Evolutionary conservation across 2,113 vertebrate genomes (phyloP), one percentile per base, ranked within the genome.

Genomic region (Python bivittatus): DNA sequence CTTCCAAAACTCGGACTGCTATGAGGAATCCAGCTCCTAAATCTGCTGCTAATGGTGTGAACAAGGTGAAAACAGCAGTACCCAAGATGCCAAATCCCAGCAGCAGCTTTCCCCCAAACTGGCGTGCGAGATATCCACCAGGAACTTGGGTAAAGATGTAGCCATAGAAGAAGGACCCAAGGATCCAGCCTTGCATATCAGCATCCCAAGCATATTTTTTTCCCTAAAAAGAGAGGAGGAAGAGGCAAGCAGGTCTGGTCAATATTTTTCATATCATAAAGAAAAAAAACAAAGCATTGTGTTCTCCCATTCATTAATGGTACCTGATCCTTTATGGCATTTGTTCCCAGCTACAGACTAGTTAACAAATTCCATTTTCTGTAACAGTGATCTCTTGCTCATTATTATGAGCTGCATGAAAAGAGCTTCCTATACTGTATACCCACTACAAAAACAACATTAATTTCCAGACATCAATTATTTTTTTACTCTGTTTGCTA

Each of bases 151-250:
- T 99, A 94, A 99, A 54, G 92, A 99, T 99, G 97, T 99, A 99
- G 89, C 99, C 99, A 52, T 99, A 99, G 97, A 99, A 99, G 97
- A 99, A 99, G 53, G 99, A 99, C 90, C 99, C 98, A 64, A 99
- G 98, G 96, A 99, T 99, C 99, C 99, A 99, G 72, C 99, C 99
- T 96, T 99, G 99, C 23, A 98, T 99, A 96, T 98, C 98, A 1
- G 98, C 98, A 96, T 99, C 97, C 99, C 99, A 99, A 54, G 98
- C 91, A 96, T 99, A 99, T 57, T 98, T 98, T 72, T 97, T 97
- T 60, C 98, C 98, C 99, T 99, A 92, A 90, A 88, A 93, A 90
- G 92, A 79, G 23, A 87, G 10, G 0, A 91, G 86, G 91, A 61
- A 84, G 42, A 42, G 12, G 25, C 53, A 79, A 5, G 22, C 4